These are phyloP conservation scores for Latrodectus geometricus DNA, from an alignment of 1,140 invertebrate genomes.

Conservation along the genomic window DNA sequence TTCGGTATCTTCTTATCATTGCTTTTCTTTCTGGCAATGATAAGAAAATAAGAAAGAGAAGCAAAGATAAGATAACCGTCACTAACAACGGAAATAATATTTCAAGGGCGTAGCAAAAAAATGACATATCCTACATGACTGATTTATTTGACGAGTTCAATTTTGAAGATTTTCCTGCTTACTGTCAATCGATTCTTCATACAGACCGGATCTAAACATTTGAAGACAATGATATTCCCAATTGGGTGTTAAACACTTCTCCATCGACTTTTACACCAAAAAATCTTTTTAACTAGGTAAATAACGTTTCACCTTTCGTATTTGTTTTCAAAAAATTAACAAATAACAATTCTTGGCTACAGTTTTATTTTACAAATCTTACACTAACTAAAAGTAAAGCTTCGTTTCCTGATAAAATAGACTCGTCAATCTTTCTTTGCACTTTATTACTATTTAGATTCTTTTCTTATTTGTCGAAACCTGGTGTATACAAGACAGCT, in stretches of 20 bases:
- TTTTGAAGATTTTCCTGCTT: background rate
- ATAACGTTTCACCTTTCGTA: slow-evolving; percentile 38
- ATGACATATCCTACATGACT: slow-evolving; percentile 8
- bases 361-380: slow-evolving; percentile 2
- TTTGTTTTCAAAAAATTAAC: slow-evolving; percentile 4
- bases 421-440: background rate
- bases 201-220: slow-evolving; percentile 48
- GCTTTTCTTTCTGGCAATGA: no score
- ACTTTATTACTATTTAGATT: no score
- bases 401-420: slow-evolving; percentile 7
- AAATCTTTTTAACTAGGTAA: slow-evolving; percentile 64
- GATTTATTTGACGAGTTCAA: slow-evolving; percentile 5
- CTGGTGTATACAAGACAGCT: no score
- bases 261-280: slow-evolving; percentile 63
- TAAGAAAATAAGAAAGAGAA: no score
- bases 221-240: slow-evolving; percentile 59
- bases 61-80: slow-evolving; percentile 67
- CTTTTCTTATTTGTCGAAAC: no score
- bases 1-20: slow-evolving; percentile 65
- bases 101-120: slow-evolving; percentile 64
- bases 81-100: slow-evolving; percentile 67
- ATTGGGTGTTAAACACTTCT: slow-evolving; percentile 51
- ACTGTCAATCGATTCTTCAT: no score
- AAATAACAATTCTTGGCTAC: slow-evolving; percentile 29
- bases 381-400: background rate